Evolutionary conservation across 2,888 invertebrate species (phyloP).

Genomic region (Ochropleura leucogaster): DNA sequence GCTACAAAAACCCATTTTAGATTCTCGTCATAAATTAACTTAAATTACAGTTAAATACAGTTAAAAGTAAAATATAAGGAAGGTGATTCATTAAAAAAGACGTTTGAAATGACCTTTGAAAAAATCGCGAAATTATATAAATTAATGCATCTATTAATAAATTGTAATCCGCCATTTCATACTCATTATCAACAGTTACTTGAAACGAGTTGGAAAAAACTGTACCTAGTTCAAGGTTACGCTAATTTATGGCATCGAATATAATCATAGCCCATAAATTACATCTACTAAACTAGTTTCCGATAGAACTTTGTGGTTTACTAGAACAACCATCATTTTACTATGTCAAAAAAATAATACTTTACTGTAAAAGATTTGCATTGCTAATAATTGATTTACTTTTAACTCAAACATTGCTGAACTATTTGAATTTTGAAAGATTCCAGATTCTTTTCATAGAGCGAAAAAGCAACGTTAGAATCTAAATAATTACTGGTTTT

Average conservation of each 20-base stretch:
- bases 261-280: constrained; percentile 2
- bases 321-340: not conserved
- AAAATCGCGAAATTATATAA: constrained; percentile 2
- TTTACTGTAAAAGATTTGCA: not conserved
- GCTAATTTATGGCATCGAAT: not conserved
- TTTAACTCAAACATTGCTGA: not conserved
- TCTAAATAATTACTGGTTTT: not conserved
- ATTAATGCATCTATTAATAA: not conserved
- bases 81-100: not conserved
- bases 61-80: not conserved
- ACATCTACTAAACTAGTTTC: not conserved
- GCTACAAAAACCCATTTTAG: constrained; percentile 14
- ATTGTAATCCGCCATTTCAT: constrained; percentile 2
- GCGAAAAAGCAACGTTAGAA: not conserved
- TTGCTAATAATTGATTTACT: not conserved
- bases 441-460: not conserved
- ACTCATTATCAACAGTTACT: constrained; percentile 4
- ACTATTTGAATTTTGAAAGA: not conserved
- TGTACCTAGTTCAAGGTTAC: constrained; percentile 19
- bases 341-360: not conserved
- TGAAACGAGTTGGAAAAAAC: constrained; percentile 6
- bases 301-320: not conserved
- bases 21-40: constrained; percentile 6
- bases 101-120: not conserved
- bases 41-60: not conserved